Base-by-base conservation (phyloP, 2,113 vertebrate species). In the Paracanthobrama guichenoti region DNA sequence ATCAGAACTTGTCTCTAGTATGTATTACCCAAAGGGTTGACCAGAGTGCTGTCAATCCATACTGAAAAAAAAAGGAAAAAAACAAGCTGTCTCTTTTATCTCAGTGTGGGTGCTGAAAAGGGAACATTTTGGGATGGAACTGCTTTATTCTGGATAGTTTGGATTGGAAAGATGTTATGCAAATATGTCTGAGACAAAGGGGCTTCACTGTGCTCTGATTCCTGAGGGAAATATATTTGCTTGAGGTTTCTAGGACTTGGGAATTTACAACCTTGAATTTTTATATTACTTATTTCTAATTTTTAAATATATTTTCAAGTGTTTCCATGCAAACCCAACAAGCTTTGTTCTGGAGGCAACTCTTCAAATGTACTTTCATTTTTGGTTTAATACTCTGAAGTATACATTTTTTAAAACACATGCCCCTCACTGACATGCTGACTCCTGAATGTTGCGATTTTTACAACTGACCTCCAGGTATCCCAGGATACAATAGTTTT, bases 401-500 rank as follows among this genome's bases (percentile, higher is more conserved):
- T 16, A 80, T 50, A 22, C 1, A 24, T 6, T 1, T 66, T 80
- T 67, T 20, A 9, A 12, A 60, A 24, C 55, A 18, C 35, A 44
- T 62, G 24, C 46, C 31, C n/a, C 44, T 74, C 18, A 80, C 26
- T 53, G 78, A 50, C 78, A 50, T 22, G 48, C 10, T 31, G 20
- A 50, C 9, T 18, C 28, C 53, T 78, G 20, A 7, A 55, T 82
- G 28, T 75, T 66, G 46, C 10, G 0, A 48, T 74, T n/a, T 78
- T 76, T 35, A 4, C 75, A 83, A 91, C 93, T 81, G 67, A 98
- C 96, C 96, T 97, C 94, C 11, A 98, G 90, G 89, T 97, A 95
- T 88, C 96, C 92, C 16, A 97, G 86, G 87, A 97, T 97, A 92
- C 97, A 98, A 86, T 97, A 97, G 59, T 93, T 95, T 88, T 97